These are phyloP conservation scores for Tauraco hartlaubi DNA, from an alignment of 2,797 vertebrate species.

Conservation along the genomic window DNA sequence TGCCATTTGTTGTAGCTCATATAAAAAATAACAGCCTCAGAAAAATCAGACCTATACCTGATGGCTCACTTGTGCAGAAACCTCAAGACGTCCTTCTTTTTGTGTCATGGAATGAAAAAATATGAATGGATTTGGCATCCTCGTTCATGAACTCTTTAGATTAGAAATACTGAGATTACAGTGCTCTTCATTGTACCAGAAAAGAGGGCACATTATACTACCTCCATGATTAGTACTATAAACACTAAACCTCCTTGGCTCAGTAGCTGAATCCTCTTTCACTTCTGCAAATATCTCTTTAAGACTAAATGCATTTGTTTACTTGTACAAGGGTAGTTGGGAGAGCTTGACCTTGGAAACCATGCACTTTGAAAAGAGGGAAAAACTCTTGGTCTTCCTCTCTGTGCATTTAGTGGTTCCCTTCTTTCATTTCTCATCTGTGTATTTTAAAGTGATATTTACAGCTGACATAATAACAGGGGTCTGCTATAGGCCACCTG, in stretches of 20 bases:
- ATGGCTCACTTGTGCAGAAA: not conserved
- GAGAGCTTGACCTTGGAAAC: not conserved
- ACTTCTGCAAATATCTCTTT: not conserved
- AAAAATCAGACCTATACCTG: not conserved
- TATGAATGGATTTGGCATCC: not conserved
- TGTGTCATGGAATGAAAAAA: not conserved
- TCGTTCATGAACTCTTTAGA: not conserved
- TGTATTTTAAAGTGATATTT: not conserved
- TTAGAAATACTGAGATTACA: not conserved
- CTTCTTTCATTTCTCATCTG: not conserved
- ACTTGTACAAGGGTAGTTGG: not conserved
- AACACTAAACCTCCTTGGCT: not conserved
- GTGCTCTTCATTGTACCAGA: not conserved
- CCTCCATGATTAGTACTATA: not conserved
- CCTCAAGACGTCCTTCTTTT: not conserved
- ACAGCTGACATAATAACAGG: no score
- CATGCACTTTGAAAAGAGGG: not conserved
- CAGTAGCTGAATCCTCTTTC: not conserved
- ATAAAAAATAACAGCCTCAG: not conserved
- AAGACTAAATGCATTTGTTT: not conserved
- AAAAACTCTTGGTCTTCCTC: not conserved
- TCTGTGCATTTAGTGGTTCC: not conserved
- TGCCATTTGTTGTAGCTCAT: not conserved
- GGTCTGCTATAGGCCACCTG: no score
- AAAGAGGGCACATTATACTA: not conserved